A percentile compares a stretch with the other conserved stretches of the same genome.
phyloP scores from a whole-genome alignment of 2,888 invertebrate species.

The Volucella inflata region DNA sequence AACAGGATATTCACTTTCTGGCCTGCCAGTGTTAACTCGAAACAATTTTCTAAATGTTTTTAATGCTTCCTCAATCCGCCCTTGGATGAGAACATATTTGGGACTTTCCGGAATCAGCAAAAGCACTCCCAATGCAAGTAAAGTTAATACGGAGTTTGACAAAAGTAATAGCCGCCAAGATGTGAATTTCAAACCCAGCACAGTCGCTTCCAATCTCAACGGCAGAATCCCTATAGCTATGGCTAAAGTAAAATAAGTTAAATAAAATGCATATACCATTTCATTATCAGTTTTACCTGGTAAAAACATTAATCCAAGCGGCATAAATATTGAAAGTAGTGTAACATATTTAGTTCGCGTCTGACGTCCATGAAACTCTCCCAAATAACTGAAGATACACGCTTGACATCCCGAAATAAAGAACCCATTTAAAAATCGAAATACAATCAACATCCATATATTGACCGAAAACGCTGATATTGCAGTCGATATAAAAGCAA shows the following conservation, averaged over 20 bases:
- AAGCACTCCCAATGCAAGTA: conserved; percentile 86
- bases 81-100: conserved; percentile 88
- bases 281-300: conserved; percentile 82
- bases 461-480: conserved; percentile 86
- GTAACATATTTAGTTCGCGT: conserved; percentile 85
- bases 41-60: conserved; percentile 86
- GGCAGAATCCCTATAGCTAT: conserved; percentile 89
- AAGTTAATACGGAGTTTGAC: conserved; percentile 87
- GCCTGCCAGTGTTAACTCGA: conserved; percentile 84
- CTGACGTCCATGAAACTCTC: conserved; percentile 85
- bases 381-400: conserved; percentile 86
- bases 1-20: conserved; percentile 85
- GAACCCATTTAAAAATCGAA: conserved; percentile 88
- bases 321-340: conserved; percentile 85
- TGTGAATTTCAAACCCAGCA: conserved; percentile 86
- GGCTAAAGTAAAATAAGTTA: conserved; percentile 83
- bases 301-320: conserved; percentile 85
- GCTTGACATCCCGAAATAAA: conserved; percentile 85
- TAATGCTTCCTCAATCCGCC: conserved; percentile 86
- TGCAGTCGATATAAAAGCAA: conserved; percentile 85
- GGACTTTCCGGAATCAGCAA: conserved; percentile 90
- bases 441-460: conserved; percentile 85
- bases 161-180: conserved; percentile 91
- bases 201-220: conserved; percentile 83
- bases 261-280: background rate